Base-by-base conservation (phyloP, 2,113 vertebrate species). In the Chamaea fasciata region DNA sequence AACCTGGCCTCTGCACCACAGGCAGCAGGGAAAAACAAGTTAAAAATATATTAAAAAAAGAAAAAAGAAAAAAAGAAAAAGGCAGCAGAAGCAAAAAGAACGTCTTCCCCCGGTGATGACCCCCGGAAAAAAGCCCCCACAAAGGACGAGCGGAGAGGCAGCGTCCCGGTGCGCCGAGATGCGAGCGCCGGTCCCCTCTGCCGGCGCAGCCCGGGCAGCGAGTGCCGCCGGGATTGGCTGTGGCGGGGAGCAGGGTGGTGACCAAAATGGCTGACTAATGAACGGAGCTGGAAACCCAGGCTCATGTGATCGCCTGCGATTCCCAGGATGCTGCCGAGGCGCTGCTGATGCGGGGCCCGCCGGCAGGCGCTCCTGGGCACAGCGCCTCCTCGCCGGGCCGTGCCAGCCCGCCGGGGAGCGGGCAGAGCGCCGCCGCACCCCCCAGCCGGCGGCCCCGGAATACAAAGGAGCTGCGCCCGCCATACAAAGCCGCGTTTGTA, bases 181-280 rank as follows among this genome's bases (percentile, higher is more conserved):
- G 70, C 95, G 22, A 95, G 69, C 68, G 97, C 96, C n/a, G 88
- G 87, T 89, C 94, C 97, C 93, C 46, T 92, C 84, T 49, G 90
- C 95, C 96, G 47, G 96, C 92, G 62, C 70, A 98, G 97, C 94
- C 90, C 64, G 96, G 93, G 90, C 83, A 77, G 84, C 73, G 39
- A 92, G 96, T 95, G 97, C 92, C 81, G 98, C 97, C 83, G 97
- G 98, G 98, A 98, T 98, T 98, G 98, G 98, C 83, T 95, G 98
- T 97, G 98, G 98, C 98, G 98, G 98, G 97, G 96, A 98, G 98
- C 98, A 98, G 98, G 99, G 99, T 99, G 99, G 98, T 94, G 98
- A 98, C 99, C 99, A 99, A 99, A 98, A 99, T 99, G 99, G 99
- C 99, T 97, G 99, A 98, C 98, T 97, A 98, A 97, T 98, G 98